Conservation (phyloP, 2,113 vertebrate genomes). For the Tragelaphus scriptus region DNA sequence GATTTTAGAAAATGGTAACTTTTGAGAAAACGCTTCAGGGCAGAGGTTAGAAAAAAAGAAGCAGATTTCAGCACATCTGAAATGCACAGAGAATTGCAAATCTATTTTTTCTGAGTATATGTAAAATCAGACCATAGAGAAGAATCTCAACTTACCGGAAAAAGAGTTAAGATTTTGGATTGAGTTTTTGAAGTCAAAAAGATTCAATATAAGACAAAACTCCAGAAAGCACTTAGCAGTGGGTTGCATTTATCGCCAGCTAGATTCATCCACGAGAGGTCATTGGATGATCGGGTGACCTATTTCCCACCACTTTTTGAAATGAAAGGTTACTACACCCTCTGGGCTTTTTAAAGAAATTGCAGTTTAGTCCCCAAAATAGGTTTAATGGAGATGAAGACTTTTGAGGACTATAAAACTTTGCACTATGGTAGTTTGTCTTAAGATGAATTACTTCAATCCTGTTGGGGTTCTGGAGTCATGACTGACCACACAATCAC, state of each 20-base stretch:
- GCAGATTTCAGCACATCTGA: background rate
- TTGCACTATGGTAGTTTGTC: background rate
- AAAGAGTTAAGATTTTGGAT: background rate
- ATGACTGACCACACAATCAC: background rate
- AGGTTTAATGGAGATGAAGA: constrained; percentile 67
- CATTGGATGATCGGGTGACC: constrained; percentile 78
- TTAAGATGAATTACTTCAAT: constrained; percentile 42
- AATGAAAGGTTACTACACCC: constrained; percentile 67
- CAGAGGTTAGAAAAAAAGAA: background rate
- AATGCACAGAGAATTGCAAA: background rate
- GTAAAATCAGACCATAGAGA: background rate
- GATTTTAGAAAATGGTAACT: background rate
- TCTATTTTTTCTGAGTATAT: background rate
- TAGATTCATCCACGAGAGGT: constrained; percentile 80
- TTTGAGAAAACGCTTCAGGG: background rate
- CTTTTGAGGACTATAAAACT: constrained; percentile 35
- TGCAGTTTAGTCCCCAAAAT: constrained; percentile 69
- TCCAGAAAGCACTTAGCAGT: constrained; percentile 51
- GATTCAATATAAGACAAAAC: constrained; percentile 44
- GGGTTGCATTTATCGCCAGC: constrained; percentile 56
- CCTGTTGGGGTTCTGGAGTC: background rate
- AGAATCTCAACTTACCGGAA: background rate
- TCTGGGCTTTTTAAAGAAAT: constrained; percentile 68
- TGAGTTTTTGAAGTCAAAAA: constrained; percentile 17
- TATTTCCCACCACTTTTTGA: constrained; percentile 64